Conservation (phyloP, 2,113 vertebrate genomes). For the Oryzias melastigma region DNA sequence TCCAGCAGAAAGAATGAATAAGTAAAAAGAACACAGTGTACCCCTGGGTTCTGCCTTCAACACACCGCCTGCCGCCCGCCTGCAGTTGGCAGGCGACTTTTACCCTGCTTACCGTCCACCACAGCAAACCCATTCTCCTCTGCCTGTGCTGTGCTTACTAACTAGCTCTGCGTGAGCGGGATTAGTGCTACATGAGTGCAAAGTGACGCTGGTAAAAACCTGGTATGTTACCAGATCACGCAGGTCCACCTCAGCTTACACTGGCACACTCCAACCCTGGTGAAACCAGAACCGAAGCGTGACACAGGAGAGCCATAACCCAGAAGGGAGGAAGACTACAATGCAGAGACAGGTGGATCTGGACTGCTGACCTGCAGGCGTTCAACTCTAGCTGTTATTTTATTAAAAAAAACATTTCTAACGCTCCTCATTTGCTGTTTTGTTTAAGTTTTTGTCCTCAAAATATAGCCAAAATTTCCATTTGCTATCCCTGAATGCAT, state of each 20-base stretch:
- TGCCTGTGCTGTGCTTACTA: slow-evolving; percentile 43
- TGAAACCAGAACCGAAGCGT: slow-evolving; percentile 64
- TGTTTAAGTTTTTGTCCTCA: no score
- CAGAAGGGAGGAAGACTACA: slow-evolving; percentile 13
- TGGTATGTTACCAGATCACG: slow-evolving; percentile 63
- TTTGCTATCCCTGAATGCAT: no score
- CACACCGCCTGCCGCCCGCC: slow-evolving; percentile 50
- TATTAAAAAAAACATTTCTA: background rate
- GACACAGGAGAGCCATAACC: slow-evolving; percentile 45
- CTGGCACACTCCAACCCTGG: slow-evolving; percentile 40
- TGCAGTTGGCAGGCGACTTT: slow-evolving; percentile 46
- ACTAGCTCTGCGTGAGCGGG: slow-evolving; percentile 31
- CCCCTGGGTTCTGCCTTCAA: slow-evolving; percentile 64
- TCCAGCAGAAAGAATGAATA: slow-evolving; percentile 71
- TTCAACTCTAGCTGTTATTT: background rate
- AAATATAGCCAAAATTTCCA: slow-evolving; percentile 14
- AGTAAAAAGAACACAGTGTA: slow-evolving; percentile 75
- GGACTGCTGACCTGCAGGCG: background rate
- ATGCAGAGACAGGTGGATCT: no score
- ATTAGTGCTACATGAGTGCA: slow-evolving; percentile 40
- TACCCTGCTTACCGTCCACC: slow-evolving; percentile 43
- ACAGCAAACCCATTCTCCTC: slow-evolving; percentile 42
- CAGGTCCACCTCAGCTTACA: slow-evolving; percentile 65
- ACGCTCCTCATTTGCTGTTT: no score
- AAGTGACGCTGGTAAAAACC: slow-evolving; percentile 46